phyloP scores from a whole-genome alignment of 2,797 vertebrate genomes.

The Chrosomus eos region DNA sequence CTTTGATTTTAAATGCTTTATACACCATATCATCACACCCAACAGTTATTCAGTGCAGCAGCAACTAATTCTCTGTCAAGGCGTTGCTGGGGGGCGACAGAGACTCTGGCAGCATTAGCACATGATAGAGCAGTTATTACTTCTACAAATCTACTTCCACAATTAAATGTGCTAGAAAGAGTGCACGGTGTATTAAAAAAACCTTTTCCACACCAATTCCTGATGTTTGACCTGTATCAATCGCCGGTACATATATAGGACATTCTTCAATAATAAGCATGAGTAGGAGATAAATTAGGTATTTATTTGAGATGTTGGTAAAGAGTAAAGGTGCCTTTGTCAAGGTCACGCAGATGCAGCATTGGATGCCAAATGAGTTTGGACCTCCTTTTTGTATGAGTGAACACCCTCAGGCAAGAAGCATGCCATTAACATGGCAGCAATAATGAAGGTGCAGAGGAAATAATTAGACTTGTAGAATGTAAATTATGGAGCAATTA shows the following conservation, averaged over 20 bases:
- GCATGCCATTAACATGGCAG: slow-evolving; percentile 55
- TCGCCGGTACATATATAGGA: background rate
- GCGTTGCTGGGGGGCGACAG: slow-evolving; percentile 4
- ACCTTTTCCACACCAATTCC: background rate
- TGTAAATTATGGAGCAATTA: slow-evolving; percentile 71
- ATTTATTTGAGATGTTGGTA: slow-evolving; percentile 6
- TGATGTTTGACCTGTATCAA: background rate
- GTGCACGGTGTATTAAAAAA: background rate
- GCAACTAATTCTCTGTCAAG: slow-evolving; percentile 39
- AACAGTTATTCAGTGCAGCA: slow-evolving; percentile 1
- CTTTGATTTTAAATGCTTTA: slow-evolving; percentile 29
- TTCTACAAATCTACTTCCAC: slow-evolving; percentile 35
- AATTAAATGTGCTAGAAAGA: slow-evolving; percentile 10
- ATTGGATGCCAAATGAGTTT: slow-evolving; percentile 17
- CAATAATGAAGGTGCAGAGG: slow-evolving; percentile 61
- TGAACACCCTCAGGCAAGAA: slow-evolving; percentile 16
- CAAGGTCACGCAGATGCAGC: slow-evolving; percentile 11
- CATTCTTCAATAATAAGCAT: background rate
- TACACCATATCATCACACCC: too few relatives aligned
- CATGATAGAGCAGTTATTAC: slow-evolving; percentile 34
- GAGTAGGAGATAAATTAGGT: background rate
- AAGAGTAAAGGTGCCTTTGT: background rate
- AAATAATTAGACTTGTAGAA: slow-evolving; percentile 67
- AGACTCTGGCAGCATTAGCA: slow-evolving; percentile 20
- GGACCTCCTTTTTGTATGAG: background rate